phyloP scores from a whole-genome alignment of 2,888 invertebrate species.

The Imbricaverruca yamaguchii region DNA sequence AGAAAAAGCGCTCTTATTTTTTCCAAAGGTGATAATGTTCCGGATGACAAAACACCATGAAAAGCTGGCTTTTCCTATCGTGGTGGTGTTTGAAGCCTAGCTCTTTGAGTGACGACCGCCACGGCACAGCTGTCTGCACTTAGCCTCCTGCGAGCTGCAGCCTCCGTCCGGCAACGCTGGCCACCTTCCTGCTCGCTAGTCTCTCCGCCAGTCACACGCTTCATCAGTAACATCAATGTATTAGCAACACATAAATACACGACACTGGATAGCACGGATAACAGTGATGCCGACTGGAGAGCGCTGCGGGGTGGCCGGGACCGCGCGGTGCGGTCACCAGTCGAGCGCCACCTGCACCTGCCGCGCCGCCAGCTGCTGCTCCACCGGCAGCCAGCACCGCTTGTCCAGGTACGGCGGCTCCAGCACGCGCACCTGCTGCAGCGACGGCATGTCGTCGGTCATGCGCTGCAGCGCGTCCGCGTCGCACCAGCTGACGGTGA shows the following conservation, averaged over 20 bases:
- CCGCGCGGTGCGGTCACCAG: not conserved
- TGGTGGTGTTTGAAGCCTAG: not conserved
- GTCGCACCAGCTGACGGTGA: conserved; percentile 93
- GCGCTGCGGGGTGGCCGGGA: not conserved
- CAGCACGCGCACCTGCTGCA: conserved; percentile 2
- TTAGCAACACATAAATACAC: conserved; percentile 11
- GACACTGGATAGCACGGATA: not conserved
- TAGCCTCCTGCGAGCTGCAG: no score
- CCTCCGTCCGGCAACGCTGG: not conserved
- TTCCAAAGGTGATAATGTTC: no score
- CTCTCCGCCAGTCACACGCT: not conserved
- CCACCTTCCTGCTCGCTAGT: not conserved
- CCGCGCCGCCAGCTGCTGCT: not conserved
- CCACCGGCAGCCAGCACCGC: not conserved
- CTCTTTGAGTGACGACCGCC: not conserved
- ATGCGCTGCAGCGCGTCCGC: conserved; percentile 77
- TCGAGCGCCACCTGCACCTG: not conserved
- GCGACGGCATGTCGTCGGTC: not conserved
- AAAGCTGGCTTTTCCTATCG: no score
- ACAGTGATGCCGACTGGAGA: not conserved
- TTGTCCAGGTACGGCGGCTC: conserved; percentile 3
- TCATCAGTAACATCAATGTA: not conserved
- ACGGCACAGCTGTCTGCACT: no score
- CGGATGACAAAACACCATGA: no score
- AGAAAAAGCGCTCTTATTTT: no score